Evolutionary conservation across 1,140 invertebrate genomes (phyloP).

Genomic region (Ceratina calcarata): DNA sequence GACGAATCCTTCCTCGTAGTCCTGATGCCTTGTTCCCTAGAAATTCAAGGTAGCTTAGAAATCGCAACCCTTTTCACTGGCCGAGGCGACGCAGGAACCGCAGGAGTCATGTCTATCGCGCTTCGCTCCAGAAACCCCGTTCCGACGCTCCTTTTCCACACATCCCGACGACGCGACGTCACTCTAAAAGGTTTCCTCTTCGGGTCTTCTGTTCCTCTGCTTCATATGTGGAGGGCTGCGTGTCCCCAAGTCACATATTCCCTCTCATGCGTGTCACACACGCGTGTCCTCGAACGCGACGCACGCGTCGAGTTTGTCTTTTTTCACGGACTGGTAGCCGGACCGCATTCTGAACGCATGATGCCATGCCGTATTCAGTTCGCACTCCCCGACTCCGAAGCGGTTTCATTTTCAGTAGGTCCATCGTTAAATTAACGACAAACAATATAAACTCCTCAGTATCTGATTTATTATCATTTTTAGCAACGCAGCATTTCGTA

Average conservation of each 20-base stretch:
- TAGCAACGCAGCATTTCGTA: too few relatives aligned
- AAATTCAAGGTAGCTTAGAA: slow-evolving; percentile 62
- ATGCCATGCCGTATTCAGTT: neutral
- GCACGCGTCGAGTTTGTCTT: neutral
- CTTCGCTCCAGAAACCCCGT: neutral
- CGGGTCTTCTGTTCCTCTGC: slow-evolving; percentile 70
- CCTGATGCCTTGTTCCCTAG: slow-evolving; percentile 59
- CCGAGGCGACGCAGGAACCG: slow-evolving; percentile 33
- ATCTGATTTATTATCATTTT: too few relatives aligned
- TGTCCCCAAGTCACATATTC: slow-evolving; percentile 70
- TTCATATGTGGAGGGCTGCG: slow-evolving; percentile 75
- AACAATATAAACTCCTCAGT: too few relatives aligned
- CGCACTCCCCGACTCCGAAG: neutral
- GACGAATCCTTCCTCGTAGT: slow-evolving; percentile 21
- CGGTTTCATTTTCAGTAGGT: too few relatives aligned
- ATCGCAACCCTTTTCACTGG: slow-evolving; percentile 50
- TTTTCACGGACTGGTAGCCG: neutral
- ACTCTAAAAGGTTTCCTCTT: slow-evolving; percentile 62
- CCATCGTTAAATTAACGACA: too few relatives aligned
- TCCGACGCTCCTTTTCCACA: slow-evolving; percentile 42
- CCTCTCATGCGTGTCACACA: slow-evolving; percentile 61
- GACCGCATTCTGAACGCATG: neutral
- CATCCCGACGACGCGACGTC: slow-evolving; percentile 25
- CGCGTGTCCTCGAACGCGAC: slow-evolving; percentile 2
- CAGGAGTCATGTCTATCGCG: neutral